Evolutionary conservation across 1,140 invertebrate species (phyloP).

Genomic region (Apis dorsata): DNA sequence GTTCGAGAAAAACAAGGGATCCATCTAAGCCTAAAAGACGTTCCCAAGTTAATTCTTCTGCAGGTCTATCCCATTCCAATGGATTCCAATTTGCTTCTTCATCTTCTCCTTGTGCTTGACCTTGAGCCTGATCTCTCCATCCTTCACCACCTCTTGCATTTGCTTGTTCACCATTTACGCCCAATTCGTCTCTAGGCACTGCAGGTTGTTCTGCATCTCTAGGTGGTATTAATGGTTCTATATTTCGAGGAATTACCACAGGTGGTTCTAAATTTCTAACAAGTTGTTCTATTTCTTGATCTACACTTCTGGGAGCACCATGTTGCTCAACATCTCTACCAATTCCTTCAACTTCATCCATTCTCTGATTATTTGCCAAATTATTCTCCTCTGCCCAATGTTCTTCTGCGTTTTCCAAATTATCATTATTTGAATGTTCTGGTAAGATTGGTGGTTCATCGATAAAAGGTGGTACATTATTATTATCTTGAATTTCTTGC

Average conservation of each 20-base stretch:
- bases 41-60: conserved; percentile 99
- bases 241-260: conserved; percentile 10
- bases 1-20: conserved; percentile 97
- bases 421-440: conserved; percentile 62
- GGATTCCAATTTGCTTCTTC: conserved; percentile 98
- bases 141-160: conserved; percentile 71
- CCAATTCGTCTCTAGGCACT: conserved; percentile 60
- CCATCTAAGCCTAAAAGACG: conserved; percentile 97
- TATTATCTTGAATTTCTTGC: conserved; percentile 75
- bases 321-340: conserved; percentile 39
- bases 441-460: conserved; percentile 68
- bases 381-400: conserved; percentile 64
- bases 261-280: background rate
- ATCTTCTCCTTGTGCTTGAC: conserved; percentile 81
- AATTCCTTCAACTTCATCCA: conserved; percentile 44
- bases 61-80: conserved; percentile 98
- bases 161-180: conserved; percentile 53
- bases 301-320: conserved; percentile 51
- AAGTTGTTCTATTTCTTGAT: conserved; percentile 4
- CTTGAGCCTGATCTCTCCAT: conserved; percentile 76
- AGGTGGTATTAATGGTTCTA: conserved; percentile 38
- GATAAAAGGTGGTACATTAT: conserved; percentile 77
- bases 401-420: conserved; percentile 27
- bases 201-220: conserved; percentile 41
- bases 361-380: conserved; percentile 42